Evolutionary conservation across 2,113 vertebrate species (phyloP).

Genomic region (Oxyruncus cristatus): DNA sequence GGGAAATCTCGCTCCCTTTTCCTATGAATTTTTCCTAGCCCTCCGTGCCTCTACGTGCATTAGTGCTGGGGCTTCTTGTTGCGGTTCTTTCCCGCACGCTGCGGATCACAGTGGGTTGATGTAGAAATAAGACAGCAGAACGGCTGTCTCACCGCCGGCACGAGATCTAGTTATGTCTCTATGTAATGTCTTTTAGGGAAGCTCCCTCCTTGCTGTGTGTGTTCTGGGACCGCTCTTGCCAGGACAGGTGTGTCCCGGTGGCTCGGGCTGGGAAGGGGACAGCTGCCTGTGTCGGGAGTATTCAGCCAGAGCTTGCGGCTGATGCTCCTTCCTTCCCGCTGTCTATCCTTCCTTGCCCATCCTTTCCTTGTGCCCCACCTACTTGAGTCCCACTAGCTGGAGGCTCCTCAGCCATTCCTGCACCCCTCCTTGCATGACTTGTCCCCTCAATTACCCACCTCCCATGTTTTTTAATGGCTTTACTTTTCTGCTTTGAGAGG

Average conservation of each 20-base stretch:
- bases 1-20: not conserved
- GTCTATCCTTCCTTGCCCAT: not conserved
- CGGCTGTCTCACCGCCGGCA: rapidly evolving
- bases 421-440: not conserved
- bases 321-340: not conserved
- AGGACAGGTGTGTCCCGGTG: not conserved
- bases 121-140: not conserved
- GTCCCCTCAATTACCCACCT: not conserved
- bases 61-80: not conserved
- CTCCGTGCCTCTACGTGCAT: too few relatives aligned
- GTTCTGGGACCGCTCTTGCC: not conserved
- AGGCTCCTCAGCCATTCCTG: not conserved
- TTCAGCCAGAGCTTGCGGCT: rapidly evolving
- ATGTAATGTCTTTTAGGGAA: not conserved
- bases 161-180: too few relatives aligned
- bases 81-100: not conserved
- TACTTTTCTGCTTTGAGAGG: not conserved
- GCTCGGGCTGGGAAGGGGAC: not conserved
- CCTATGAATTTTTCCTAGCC: not conserved
- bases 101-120: not conserved
- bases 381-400: not conserved
- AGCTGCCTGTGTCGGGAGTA: rapidly evolving
- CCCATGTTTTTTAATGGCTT: not conserved
- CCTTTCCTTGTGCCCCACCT: not conserved
- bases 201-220: not conserved